Evolutionary conservation across 1,140 invertebrate species (phyloP).

Genomic region (Linepithema humile): DNA sequence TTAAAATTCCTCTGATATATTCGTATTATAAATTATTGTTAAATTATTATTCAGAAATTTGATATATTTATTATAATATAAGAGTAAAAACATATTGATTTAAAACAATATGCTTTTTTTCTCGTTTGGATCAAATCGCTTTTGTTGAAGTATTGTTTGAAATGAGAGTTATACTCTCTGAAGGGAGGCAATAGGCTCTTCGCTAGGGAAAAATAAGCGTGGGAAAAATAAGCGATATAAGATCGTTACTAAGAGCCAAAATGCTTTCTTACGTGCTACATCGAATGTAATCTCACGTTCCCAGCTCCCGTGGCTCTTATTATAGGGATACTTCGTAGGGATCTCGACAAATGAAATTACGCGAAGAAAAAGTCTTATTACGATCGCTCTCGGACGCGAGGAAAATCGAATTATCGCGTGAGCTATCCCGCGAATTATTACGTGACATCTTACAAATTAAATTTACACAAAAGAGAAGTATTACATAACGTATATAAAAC

Average conservation of each 20-base stretch:
- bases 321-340: slow-evolving; percentile 12
- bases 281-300: slow-evolving; percentile 12
- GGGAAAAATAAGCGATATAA: slow-evolving; percentile 26
- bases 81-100: background rate
- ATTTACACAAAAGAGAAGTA: background rate
- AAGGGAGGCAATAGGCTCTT: background rate
- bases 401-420: slow-evolving; percentile 15
- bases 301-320: slow-evolving; percentile 15
- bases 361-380: slow-evolving; percentile 5
- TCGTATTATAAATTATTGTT: too few relatives aligned
- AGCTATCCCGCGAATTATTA: background rate
- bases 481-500: background rate
- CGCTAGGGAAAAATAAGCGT: background rate
- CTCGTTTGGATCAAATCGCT: background rate
- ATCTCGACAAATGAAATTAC: slow-evolving; percentile 25
- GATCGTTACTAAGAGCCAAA: slow-evolving; percentile 26
- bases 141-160: background rate
- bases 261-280: slow-evolving; percentile 13
- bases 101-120: background rate
- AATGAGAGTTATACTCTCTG: background rate
- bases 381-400: background rate
- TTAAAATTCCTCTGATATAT: too few relatives aligned
- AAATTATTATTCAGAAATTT: background rate
- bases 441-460: slow-evolving; percentile 3
- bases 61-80: background rate